Conservation (phyloP, 1,140 invertebrate genomes). For the Drosophila melanica region DNA sequence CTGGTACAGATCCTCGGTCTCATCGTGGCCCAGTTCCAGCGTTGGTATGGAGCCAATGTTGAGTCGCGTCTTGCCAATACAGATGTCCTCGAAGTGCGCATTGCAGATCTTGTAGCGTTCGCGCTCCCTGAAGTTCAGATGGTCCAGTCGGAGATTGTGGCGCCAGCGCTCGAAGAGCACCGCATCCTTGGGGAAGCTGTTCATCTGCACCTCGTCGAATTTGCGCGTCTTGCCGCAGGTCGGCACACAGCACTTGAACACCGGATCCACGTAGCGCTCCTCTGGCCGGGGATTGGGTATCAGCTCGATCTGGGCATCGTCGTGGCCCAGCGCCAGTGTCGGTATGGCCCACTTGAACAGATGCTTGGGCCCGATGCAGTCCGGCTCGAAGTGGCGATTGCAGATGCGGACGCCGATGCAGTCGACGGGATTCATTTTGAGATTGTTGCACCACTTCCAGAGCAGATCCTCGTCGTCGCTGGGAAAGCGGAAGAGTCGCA, state of each 20-base stretch:
- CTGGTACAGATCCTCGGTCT: slow-evolving; percentile 66
- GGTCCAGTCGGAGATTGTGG: slow-evolving; percentile 72
- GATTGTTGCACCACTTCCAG: slow-evolving; percentile 81
- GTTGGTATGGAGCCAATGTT: slow-evolving; percentile 74
- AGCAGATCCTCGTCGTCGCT: slow-evolving; percentile 76
- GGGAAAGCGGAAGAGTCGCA: slow-evolving; percentile 75
- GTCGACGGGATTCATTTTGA: slow-evolving; percentile 76
- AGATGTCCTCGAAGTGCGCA: slow-evolving; percentile 75
- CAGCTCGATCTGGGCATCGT: slow-evolving; percentile 64
- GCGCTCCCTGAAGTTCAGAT: slow-evolving; percentile 68
- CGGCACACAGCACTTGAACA: slow-evolving; percentile 76
- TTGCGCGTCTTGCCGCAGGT: slow-evolving; percentile 78
- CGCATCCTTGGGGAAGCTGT: slow-evolving; percentile 76
- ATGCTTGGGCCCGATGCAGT: slow-evolving; percentile 72
- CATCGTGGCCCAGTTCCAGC: slow-evolving; percentile 69
- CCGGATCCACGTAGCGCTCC: slow-evolving; percentile 64
- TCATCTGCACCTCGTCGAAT: slow-evolving; percentile 79
- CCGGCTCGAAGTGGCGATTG: slow-evolving; percentile 72
- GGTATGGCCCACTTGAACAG: slow-evolving; percentile 77
- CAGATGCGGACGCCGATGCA: slow-evolving; percentile 75
- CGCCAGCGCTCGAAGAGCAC: slow-evolving; percentile 66
- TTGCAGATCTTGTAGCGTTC: slow-evolving; percentile 82
- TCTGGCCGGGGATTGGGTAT: slow-evolving; percentile 71
- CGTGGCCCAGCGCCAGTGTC: slow-evolving; percentile 65
- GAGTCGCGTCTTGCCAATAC: slow-evolving; percentile 72